Conservation (phyloP, 2,797 vertebrate species). For the Leontocebus nigricollis region DNA sequence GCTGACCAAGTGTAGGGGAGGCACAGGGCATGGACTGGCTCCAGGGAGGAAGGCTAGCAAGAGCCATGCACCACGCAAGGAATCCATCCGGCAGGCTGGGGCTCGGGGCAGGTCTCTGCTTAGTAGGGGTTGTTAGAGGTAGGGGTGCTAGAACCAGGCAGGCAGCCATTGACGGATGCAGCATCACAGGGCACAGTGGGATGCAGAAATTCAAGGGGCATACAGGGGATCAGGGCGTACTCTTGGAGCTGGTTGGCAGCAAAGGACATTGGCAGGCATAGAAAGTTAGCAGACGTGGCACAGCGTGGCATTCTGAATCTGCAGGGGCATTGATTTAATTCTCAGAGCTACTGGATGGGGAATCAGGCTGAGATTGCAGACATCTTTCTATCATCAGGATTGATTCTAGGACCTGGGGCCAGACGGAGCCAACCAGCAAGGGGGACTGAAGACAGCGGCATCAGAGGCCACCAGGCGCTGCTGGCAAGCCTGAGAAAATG, state of each 20-base stretch:
- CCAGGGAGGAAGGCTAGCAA: background rate
- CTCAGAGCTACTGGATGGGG: background rate
- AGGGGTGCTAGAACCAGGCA: background rate
- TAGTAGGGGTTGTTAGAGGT: background rate
- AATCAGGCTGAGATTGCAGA: background rate
- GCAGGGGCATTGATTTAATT: background rate
- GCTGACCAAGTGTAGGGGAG: background rate
- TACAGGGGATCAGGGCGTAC: background rate
- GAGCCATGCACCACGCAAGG: background rate
- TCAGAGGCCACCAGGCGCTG: background rate
- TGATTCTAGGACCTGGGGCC: background rate
- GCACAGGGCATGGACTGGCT: background rate
- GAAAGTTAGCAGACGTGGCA: background rate
- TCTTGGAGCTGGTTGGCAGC: background rate
- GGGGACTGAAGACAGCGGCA: background rate
- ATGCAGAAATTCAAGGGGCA: background rate
- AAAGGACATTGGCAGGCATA: background rate
- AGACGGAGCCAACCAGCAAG: background rate
- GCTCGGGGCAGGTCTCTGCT: background rate
- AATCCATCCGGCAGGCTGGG: background rate
- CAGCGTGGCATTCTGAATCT: background rate
- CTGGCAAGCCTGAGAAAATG: background rate
- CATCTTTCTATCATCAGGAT: background rate
- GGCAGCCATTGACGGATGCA: fast-evolving
- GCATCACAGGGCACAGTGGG: background rate